These are phyloP conservation scores for Trialeurodes vaporariorum DNA, from an alignment of 1,140 invertebrate genomes.

Conservation along the genomic window DNA sequence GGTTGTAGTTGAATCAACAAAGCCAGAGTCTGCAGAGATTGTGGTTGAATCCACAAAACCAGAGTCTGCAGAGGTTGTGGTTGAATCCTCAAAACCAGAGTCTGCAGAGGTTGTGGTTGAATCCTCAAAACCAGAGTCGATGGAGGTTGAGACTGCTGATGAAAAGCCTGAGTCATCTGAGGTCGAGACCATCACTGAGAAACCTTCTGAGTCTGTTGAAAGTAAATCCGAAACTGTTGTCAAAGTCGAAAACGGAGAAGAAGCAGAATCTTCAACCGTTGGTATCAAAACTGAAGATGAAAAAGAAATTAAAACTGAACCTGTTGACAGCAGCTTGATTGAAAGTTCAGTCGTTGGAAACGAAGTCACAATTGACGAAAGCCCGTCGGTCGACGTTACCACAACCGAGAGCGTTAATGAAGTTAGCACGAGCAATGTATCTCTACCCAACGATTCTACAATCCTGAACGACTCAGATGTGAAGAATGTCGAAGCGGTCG, in stretches of 20 bases:
- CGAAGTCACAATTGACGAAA: constrained; percentile 3
- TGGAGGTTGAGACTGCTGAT: no score
- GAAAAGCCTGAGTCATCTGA: no score
- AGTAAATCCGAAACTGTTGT: neutral
- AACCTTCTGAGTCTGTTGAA: neutral
- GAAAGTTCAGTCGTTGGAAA: neutral
- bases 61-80: neutral
- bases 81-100: neutral
- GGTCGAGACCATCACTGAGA: no score
- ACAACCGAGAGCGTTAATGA: neutral
- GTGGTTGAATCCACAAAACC: neutral
- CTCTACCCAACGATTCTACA: constrained; percentile 7
- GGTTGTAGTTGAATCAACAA: no score
- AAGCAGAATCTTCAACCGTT: neutral
- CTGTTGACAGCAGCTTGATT: neutral
- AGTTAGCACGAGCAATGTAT: constrained; percentile 3
- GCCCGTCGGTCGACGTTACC: neutral
- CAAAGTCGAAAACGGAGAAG: neutral
- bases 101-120: no score
- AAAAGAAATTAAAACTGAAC: constrained; percentile 4
- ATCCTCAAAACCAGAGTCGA: no score
- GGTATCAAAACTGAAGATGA: constrained; percentile 18
- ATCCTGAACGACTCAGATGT: constrained; percentile 8
- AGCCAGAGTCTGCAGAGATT: neutral
- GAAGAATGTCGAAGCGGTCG: constrained; percentile 15